phyloP scores from a whole-genome alignment of 2,797 vertebrate genomes.

The Cyclopterus lumpus region DNA sequence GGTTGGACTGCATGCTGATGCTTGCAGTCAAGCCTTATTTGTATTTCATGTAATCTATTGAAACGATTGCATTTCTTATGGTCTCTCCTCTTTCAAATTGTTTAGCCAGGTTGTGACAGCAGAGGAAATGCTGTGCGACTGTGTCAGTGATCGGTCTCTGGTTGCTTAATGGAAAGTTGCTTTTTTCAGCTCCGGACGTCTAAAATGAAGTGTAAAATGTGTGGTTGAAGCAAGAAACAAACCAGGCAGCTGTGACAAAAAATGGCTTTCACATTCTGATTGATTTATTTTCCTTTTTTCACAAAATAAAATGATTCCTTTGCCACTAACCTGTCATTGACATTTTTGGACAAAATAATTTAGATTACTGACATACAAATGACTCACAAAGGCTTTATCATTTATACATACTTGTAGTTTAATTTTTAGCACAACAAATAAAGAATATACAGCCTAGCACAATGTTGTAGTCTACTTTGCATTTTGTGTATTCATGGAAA shows the following conservation, averaged over 20 bases:
- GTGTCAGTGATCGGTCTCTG: background rate
- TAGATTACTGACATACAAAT: background rate
- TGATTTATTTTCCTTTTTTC: background rate
- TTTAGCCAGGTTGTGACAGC: background rate
- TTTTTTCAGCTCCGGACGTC: no score
- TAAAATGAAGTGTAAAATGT: background rate
- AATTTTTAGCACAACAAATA: constrained; percentile 21
- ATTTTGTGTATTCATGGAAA: background rate
- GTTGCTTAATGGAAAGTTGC: background rate
- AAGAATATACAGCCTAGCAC: constrained; percentile 1
- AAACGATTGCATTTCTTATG: background rate
- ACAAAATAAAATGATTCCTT: background rate
- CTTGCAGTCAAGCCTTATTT: background rate
- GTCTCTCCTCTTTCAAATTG: background rate
- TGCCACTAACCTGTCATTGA: background rate
- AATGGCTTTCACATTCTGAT: background rate
- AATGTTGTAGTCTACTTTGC: background rate
- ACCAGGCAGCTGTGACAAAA: background rate
- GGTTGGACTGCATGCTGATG: background rate
- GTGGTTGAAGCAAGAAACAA: background rate
- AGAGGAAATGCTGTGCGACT: background rate
- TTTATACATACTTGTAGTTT: constrained; percentile 11
- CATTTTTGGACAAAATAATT: background rate
- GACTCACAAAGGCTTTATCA: background rate
- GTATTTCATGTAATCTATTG: background rate